Conservation (phyloP, 2,888 invertebrate genomes). For the Galeruca laticollis region DNA sequence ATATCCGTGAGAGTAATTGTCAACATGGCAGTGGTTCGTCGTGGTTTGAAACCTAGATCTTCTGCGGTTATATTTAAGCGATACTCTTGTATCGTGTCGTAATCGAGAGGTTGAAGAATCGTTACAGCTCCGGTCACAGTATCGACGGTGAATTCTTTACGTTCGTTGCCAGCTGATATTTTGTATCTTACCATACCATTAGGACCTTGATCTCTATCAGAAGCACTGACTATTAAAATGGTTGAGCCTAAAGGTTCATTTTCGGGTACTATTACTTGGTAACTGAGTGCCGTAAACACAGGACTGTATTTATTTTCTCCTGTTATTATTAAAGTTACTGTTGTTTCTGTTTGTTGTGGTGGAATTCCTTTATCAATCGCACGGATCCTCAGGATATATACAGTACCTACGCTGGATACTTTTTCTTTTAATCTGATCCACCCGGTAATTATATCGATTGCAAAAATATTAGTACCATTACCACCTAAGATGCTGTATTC, state of each 20-base stretch:
- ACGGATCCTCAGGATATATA: slow-evolving; percentile 77
- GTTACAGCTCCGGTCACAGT: slow-evolving; percentile 82
- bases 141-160: slow-evolving; percentile 85
- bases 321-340: slow-evolving; percentile 82
- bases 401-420: slow-evolving; percentile 72
- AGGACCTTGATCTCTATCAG: slow-evolving; percentile 87
- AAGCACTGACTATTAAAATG: slow-evolving; percentile 86
- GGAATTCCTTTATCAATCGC: slow-evolving; percentile 92
- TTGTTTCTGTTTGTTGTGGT: slow-evolving; percentile 82
- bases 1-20: slow-evolving; percentile 91
- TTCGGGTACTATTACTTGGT: slow-evolving; percentile 92
- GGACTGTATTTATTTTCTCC: slow-evolving; percentile 87
- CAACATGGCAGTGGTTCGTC: slow-evolving; percentile 81
- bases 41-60: slow-evolving; percentile 86
- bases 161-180: slow-evolving; percentile 86
- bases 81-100: slow-evolving; percentile 87
- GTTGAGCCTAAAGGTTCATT: slow-evolving; percentile 89
- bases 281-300: slow-evolving; percentile 84
- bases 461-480: slow-evolving; percentile 82
- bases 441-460: slow-evolving; percentile 81
- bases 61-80: slow-evolving; percentile 87
- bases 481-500: slow-evolving; percentile 81
- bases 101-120: slow-evolving; percentile 85
- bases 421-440: slow-evolving; percentile 81
- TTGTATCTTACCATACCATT: slow-evolving; percentile 90